phyloP scores from a whole-genome alignment of 2,888 invertebrate genomes.

The Xestia sexstrigata region DNA sequence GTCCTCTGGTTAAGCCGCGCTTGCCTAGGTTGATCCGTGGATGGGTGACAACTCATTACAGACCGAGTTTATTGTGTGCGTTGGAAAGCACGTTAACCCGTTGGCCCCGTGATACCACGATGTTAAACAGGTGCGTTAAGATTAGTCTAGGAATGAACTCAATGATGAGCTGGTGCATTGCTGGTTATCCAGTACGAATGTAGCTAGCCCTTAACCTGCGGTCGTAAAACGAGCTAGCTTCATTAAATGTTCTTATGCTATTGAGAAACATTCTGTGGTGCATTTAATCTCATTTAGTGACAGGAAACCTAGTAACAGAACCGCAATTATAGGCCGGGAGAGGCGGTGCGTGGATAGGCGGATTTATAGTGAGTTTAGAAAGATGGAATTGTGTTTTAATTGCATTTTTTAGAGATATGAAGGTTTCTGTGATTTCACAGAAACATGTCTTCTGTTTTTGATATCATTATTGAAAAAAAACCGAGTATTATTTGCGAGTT shows the following conservation, averaged over 20 bases:
- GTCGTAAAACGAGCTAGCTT: conserved; percentile 66
- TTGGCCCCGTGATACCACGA: no score
- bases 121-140: conserved; percentile 5
- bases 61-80: no score
- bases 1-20: no score
- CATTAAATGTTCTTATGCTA: conserved; percentile 83
- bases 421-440: no score
- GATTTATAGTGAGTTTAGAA: conserved; percentile 9
- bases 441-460: no score
- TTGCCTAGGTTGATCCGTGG: no score
- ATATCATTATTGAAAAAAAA: no score
- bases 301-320: conserved; percentile 82
- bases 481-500: no score
- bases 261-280: conserved; percentile 79
- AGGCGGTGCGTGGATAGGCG: conserved; percentile 31
- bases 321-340: conserved; percentile 76
- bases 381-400: background rate
- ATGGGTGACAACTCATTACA: no score
- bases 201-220: conserved; percentile 48
- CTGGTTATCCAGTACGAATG: conserved; percentile 30
- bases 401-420: no score
- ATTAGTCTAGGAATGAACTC: conserved; percentile 36
- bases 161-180: conserved; percentile 14
- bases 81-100: no score
- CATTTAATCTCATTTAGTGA: conserved; percentile 87